Conservation (phyloP, 2,888 invertebrate genomes). For the Leptinotarsa tumamoca region DNA sequence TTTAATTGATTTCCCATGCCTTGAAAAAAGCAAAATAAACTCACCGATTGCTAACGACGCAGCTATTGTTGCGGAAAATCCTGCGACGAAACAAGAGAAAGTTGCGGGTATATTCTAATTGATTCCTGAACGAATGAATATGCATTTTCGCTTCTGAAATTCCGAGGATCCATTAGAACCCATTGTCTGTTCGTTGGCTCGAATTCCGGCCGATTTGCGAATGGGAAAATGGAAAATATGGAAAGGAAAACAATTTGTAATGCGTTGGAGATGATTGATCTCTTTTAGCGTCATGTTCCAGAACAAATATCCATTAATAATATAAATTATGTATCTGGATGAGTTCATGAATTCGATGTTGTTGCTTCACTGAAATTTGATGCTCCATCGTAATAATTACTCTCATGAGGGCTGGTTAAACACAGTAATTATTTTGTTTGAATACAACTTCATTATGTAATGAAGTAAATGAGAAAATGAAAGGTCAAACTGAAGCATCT, state of each 20-base stretch:
- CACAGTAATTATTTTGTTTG: too few species aligned
- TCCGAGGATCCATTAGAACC: slow-evolving; percentile 10
- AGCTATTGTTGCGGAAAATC: background rate
- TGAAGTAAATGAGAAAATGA: too few species aligned
- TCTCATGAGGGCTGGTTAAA: background rate
- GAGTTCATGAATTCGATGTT: slow-evolving; percentile 1
- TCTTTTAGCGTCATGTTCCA: background rate
- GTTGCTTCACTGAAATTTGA: background rate
- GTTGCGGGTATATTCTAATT: background rate
- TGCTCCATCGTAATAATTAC: background rate
- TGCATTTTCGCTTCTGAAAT: slow-evolving; percentile 11
- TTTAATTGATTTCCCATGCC: background rate
- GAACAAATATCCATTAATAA: slow-evolving; percentile 11
- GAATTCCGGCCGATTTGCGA: slow-evolving; percentile 3
- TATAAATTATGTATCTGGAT: slow-evolving; percentile 2
- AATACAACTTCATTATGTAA: too few species aligned
- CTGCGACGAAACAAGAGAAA: slow-evolving; percentile 14
- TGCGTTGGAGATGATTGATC: slow-evolving; percentile 12
- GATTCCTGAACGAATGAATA: slow-evolving; percentile 17
- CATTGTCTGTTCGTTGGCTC: slow-evolving; percentile 8
- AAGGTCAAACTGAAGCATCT: too few species aligned
- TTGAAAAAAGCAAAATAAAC: background rate
- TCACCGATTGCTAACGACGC: background rate
- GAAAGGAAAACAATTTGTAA: slow-evolving; percentile 19
- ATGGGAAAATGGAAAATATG: slow-evolving; percentile 13